Base-by-base conservation (phyloP, 2,888 invertebrate species). In the Strigamia crassipes region DNA sequence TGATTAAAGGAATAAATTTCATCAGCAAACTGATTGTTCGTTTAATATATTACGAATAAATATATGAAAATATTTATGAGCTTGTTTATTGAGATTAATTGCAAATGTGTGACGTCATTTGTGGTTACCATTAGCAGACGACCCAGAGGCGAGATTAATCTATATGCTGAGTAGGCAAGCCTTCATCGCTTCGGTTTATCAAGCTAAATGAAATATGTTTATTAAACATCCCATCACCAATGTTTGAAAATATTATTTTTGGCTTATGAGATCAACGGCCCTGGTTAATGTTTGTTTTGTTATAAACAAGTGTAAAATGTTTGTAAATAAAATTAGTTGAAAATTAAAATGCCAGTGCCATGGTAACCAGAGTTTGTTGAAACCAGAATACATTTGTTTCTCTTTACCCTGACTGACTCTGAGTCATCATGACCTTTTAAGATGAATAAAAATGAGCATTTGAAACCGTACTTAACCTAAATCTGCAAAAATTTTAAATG, bases 401-500 rank as follows among this genome's bases (percentile, higher is more conserved):
- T 31, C 31, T n/a, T 73, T 15, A 27, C 1, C n/a, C n/a, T n/a
- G n/a, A n/a, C n/a, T n/a, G n/a, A n/a, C n/a, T 15, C 73, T 73
- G 73, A 73, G 8, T 73, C 73, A 73, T 73, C 73, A n/a, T 73
- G 73, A 73, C 73, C 73, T 73, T 73, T 73, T 15, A 73, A 73
- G 23, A 31, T n/a, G 73, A 73, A 73, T 73, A 73, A 73, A 56
- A 56, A 56, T 56, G 56, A 56, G 56, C 73, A 73, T 31, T 12
- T n/a, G 73, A 73, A 73, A 27, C 13, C 73, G 27, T 73, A 73
- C 73, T 73, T 73, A 73, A 73, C 73, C 73, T 73, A 73, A 73
- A 73, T 73, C 31, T 73, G 73, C 73, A 23, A 1, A 73, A 73
- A 31, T 27, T 73, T 73, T 73, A 73, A 73, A 73, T n/a, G 73